Conservation (phyloP, 2,797 vertebrate genomes). For the Rhyacichthys aspro region DNA sequence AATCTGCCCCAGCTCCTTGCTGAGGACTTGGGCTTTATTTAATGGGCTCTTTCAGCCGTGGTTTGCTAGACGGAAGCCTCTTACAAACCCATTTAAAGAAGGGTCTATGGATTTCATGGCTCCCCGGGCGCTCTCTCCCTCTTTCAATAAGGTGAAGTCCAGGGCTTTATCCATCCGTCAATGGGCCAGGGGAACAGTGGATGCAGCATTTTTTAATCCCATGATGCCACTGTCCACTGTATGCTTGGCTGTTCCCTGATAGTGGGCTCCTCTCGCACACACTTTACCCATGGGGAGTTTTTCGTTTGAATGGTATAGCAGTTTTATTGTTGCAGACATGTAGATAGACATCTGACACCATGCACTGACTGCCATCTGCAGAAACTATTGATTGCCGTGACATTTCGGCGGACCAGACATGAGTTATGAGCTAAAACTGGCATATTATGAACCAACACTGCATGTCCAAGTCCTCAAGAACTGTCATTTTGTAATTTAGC, state of each 20-base stretch:
- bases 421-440: too few species aligned
- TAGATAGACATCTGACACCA: constrained; percentile 56
- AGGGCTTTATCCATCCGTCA: constrained; percentile 83
- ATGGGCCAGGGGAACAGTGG: constrained; percentile 73
- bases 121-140: constrained; percentile 79
- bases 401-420: too few species aligned
- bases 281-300: constrained; percentile 69
- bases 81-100: constrained; percentile 84
- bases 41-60: constrained; percentile 81
- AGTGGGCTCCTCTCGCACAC: constrained; percentile 49
- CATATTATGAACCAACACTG: too few species aligned
- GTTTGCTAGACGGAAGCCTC: constrained; percentile 76
- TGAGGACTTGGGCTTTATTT: constrained; percentile 76
- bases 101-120: constrained; percentile 83
- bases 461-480: too few species aligned
- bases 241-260: constrained; percentile 70
- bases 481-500: too few species aligned
- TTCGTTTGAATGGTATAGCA: constrained; percentile 62
- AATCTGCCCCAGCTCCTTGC: constrained; percentile 71
- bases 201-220: constrained; percentile 80
- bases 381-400: constrained; percentile 32
- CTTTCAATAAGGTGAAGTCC: constrained; percentile 83
- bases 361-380: constrained; percentile 43
- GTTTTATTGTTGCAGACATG: constrained; percentile 67
- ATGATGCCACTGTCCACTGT: constrained; percentile 72